These are phyloP conservation scores for Leptoteleia sp. DNA, from an alignment of 1,140 invertebrate genomes.

Conservation along the genomic window DNA sequence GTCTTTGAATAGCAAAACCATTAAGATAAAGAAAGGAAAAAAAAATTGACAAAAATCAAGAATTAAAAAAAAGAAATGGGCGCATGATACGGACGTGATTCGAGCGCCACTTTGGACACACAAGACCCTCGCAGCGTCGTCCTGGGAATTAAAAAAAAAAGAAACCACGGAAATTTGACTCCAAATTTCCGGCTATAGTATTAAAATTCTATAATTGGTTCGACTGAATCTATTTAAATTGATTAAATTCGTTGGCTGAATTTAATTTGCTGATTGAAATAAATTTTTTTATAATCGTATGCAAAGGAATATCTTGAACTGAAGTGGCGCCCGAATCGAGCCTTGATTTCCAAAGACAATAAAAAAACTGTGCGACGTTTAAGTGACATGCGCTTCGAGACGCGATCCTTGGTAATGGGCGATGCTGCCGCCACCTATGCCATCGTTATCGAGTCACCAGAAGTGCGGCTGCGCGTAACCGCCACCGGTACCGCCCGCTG, in stretches of 20 bases:
- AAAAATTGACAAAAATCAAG: too few relatives aligned
- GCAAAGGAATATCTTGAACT: too few relatives aligned
- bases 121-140: too few relatives aligned
- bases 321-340: slow-evolving; percentile 22
- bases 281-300: too few relatives aligned
- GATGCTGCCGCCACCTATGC: slow-evolving; percentile 7
- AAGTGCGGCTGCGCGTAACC: slow-evolving; percentile 79
- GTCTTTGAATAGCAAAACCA: not conserved
- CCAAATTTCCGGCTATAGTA: too few relatives aligned
- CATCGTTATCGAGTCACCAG: slow-evolving; percentile 72
- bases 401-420: slow-evolving; percentile 38
- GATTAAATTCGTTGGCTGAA: too few relatives aligned
- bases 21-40: not conserved
- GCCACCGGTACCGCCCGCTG: slow-evolving; percentile 69
- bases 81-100: too few relatives aligned
- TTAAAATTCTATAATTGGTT: too few relatives aligned
- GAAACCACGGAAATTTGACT: not conserved
- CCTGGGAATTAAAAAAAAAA: too few relatives aligned
- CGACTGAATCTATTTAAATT: too few relatives aligned
- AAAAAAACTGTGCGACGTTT: not conserved
- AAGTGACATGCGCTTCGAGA: slow-evolving; percentile 46
- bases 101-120: too few relatives aligned
- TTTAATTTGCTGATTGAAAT: not conserved
- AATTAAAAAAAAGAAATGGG: too few relatives aligned
- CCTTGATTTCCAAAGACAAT: not conserved